Evolutionary conservation across 2,113 vertebrate species (phyloP), one percentile per base, ranked within the genome.

Genomic region (Campylorhamphus procurvoides): DNA sequence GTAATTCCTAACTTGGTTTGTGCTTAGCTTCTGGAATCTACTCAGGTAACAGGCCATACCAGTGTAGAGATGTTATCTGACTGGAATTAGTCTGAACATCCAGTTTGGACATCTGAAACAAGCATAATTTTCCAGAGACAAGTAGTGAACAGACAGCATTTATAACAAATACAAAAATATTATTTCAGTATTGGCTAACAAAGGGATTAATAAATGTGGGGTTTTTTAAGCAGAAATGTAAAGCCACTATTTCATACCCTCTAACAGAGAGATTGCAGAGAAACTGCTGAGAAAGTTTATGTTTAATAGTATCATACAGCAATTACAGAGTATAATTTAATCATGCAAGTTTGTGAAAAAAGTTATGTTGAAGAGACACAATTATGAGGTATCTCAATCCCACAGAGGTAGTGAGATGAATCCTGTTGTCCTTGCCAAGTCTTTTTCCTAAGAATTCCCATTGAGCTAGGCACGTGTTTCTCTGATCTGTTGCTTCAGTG

Each of bases 31-130:
- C 80, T 76, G 49, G 50, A 73, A 75, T 58, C 37, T 87, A 27
- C 91, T 83, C 71, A 83, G 62, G 46, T 94, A 87, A 69, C 53
- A 73, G 28, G 22, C 28, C 81, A 46, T 58, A 60, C 14, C n/a
- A 63, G 1, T 27, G 8, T 27, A 68, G 64, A 23, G 52, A 20
- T 85, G 37, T 89, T 64, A 40, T 49, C 59, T 88, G 55, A 67
- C 64, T 89, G 77, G 53, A 97, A 77, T 88, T 85, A 60, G 17
- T 63, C 35, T 71, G 39, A 90, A 77, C 53, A 91, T 74, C 68
- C 94, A 62, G 66, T 94, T 66, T 69, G 81, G 75, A 64, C 47
- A 94, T 83, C 37, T 89, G 92, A 95, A 96, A 68, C 29, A 40
- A 83, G 62, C 60, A 39, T 42, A 29, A 31, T 97, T 91, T 85